Base-by-base conservation (phyloP, 2,797 vertebrate genomes). In the Rhinophrynus dorsalis region DNA sequence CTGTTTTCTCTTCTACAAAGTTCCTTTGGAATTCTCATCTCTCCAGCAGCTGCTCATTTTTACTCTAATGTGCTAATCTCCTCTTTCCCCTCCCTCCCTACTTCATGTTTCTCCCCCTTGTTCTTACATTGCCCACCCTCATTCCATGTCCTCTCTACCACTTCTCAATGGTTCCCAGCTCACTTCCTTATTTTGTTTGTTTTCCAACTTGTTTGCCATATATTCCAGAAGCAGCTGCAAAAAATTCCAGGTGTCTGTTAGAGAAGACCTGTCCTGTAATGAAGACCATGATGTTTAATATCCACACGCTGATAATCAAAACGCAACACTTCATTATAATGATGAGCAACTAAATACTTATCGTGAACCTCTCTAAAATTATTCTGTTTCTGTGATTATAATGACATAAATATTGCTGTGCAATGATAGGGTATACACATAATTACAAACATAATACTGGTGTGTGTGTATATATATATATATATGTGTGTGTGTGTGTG, bases 1-100 rank as follows among this genome's bases (percentile, higher is more conserved):
- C 30, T 55, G 51, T 35, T 55, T 55, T 35, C 54, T 56, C 11
- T 24, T 44, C n/a, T 50, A 35, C 17, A 26, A 23, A 51, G 60
- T 63, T 51, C 60, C 42, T 35, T 37, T 48, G 44, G 18, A 47
- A 63, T 50, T 37, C 60, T 29, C 0, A 5, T 40, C 2, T 17
- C 13, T 6, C 17, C 35, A 0, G 0, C 0, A 6, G 51, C 26
- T 58, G 35, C 55, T 27, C 50, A 0, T 0, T 30, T 13, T 24
- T n/a, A 54, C 58, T 32, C 40, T 0, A 0, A 0, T 2, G 20
- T 33, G 45, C 54, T 51, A 29, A 51, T 32, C 29, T 77, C 0
- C 1, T 13, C n/a, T 62, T 1, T 52, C 73, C 69, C 79, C 60
- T 37, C 68, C 54, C 37, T 67, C 40, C 74, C 76, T 9, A 35